Evolutionary conservation across 30 jellyfish, hydroid and myxozoan species (phyloP), one percentile per base, ranked within the genome.

Genomic region (Mastigias papua): DNA sequence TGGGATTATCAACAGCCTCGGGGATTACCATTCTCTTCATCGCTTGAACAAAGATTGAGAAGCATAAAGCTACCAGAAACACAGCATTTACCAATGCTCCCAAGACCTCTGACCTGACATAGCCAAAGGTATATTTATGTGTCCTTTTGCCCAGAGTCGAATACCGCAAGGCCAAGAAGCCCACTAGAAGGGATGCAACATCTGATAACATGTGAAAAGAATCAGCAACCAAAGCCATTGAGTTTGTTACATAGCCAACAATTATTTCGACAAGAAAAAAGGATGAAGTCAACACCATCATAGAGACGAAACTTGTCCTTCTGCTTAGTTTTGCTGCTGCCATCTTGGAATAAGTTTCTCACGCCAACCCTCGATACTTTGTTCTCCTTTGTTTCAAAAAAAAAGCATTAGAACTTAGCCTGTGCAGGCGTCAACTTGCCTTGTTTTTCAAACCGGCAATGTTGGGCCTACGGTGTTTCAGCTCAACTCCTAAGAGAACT

Each of bases 171-270:
- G 99, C 98, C 20, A 92, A 34, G 67, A 91, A 96, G 19, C 99
- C 99, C 48, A 96, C 98, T 15, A 96, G 42, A 0, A 96, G 95
- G 11, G 99, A 96, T 5, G 96, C 98, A 25, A 96, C 95, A 67
- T 96, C 99, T 2, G 98, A 96, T 69, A 96, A 78, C 99, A 96
- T 96, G 85, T 96, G 99, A 68, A 96, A 96, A 7, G 98, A 87
- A 74, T 96, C 99, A 1, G 99, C 99, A 73, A 96, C 99, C 29
- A 96, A 73, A 21, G 99, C 99, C 98, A 96, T 96, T 16, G 99
- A 96, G 72, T 96, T 92, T 35, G 99, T 96, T 30, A 88, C 34
- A 58, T 96, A 92, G 27, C 99, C 99, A 66, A 96, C 98, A 30
- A 92, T 54, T 28, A 96, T 85, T 68, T 96, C 99, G 1, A 96